Conservation (phyloP, 2,113 vertebrate species). For the Oxygymnocypris stewartii region DNA sequence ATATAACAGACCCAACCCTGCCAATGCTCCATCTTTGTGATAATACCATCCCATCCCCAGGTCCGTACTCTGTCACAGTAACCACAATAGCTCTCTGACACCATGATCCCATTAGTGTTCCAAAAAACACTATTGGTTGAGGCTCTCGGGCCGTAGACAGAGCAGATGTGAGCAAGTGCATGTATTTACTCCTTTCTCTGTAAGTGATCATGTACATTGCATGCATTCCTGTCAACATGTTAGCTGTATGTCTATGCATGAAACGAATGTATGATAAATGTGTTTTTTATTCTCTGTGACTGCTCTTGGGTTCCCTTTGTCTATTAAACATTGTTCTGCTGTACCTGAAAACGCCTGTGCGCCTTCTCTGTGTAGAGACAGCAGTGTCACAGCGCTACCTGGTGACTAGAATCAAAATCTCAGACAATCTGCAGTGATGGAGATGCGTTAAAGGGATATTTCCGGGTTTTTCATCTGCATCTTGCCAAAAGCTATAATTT, state of each 20-base stretch:
- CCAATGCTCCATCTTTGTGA: not conserved
- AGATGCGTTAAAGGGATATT: not conserved
- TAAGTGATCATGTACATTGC: slow-evolving; percentile 24
- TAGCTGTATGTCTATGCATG: slow-evolving; percentile 35
- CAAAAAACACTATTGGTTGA: slow-evolving; percentile 16
- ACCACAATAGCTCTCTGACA: slow-evolving; percentile 21
- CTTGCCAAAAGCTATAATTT: not conserved
- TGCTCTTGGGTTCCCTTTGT: slow-evolving; percentile 23
- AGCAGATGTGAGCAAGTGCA: slow-evolving; percentile 8
- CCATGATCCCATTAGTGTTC: slow-evolving; percentile 22
- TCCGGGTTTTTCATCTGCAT: not conserved
- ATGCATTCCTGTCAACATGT: slow-evolving; percentile 35
- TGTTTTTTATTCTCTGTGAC: slow-evolving; percentile 41
- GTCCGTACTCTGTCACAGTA: slow-evolving; percentile 1
- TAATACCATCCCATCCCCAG: slow-evolving; percentile 2
- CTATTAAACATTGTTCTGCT: slow-evolving; percentile 45
- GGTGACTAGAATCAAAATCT: not conserved
- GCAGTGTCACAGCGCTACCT: slow-evolving; percentile 40
- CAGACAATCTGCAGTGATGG: not conserved
- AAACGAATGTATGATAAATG: slow-evolving; percentile 12
- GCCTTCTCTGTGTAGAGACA: slow-evolving; percentile 39
- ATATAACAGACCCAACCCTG: slow-evolving; percentile 4
- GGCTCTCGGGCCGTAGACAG: not conserved
- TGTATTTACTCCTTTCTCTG: slow-evolving; percentile 33
- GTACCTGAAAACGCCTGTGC: slow-evolving; percentile 36